Base-by-base conservation (phyloP, 2,113 vertebrate genomes). In the Nipponia nippon region DNA sequence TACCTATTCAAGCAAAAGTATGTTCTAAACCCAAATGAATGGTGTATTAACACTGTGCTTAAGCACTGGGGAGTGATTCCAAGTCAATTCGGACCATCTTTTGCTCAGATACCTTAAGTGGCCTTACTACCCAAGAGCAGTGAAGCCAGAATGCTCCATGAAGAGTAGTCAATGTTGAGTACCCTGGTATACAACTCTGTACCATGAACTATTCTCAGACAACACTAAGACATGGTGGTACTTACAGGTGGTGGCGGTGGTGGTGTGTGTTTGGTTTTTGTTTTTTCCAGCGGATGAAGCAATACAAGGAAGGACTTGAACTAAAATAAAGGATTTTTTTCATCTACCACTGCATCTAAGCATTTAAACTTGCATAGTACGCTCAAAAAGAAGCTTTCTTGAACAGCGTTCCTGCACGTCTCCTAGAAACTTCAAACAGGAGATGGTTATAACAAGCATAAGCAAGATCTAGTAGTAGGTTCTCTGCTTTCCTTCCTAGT, bases 281-380 rank as follows among this genome's bases (percentile, higher is more conserved):
- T 8, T 69, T 59, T 49, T 62, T 55, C 5, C 75, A 82, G 58
- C 52, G 66, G 55, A 76, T 86, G 82, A 94, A 95, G 61, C 29
- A 23, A 79, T 29, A 77, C 58, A 52, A 85, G 91, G 87, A 90
- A 95, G 80, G 87, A 83, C 59, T 69, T 86, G 23, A 70, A 69
- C 46, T 52, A 86, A 79, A 66, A 9, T 38, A 58, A 75, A 87
- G 40, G 29, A 32, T 27, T 38, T 76, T 75, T 50, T 53, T 40
- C 21, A 89, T n/a, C 70, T 89, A 58, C 61, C 55, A 88, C 94
- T 84, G 55, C 72, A 93, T 56, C 76, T 92, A 91, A 95, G 90
- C 62, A 44, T 36, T 91, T n/a, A 66, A 66, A 81, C 87, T 92
- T 96, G 93, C 97, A 97, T 62, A 97, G 95, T n/a, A 87, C 89